Percentiles rank a stretch among this genome's conserved stretches.
phyloP scores from a whole-genome alignment of 2,888 invertebrate genomes.

The Penaeus monodon region DNA sequence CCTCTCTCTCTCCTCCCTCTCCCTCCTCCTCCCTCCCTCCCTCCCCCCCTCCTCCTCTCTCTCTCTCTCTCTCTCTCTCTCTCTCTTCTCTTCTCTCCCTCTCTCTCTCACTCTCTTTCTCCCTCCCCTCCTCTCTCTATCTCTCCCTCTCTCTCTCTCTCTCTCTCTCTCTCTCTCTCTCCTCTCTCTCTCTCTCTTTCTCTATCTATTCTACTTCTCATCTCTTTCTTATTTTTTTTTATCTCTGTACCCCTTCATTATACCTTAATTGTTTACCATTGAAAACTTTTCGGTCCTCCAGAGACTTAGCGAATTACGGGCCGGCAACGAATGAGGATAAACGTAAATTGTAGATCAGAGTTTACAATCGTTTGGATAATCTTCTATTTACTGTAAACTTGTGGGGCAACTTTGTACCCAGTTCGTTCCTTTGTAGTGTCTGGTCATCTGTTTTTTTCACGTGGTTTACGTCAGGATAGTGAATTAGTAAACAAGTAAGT shows the following conservation, averaged over 20 bases:
- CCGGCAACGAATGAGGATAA: too few relatives aligned
- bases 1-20: background rate
- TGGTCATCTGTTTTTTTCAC: too few relatives aligned
- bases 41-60: background rate
- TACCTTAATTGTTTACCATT: too few relatives aligned
- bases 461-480: too few relatives aligned
- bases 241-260: background rate
- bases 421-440: too few relatives aligned
- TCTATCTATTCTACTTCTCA: background rate
- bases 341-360: too few relatives aligned
- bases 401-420: too few relatives aligned
- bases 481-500: too few relatives aligned
- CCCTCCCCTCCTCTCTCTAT: background rate
- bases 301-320: too few relatives aligned
- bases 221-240: background rate
- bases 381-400: too few relatives aligned
- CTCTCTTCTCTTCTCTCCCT: background rate
- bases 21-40: background rate
- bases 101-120: background rate
- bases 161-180: background rate
- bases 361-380: too few relatives aligned
- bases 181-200: background rate
- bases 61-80: background rate
- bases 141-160: constrained; percentile 19
- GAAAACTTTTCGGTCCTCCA: too few relatives aligned